Evolutionary conservation across 2,113 vertebrate species (phyloP).

Genomic region (Sander lucioperca): DNA sequence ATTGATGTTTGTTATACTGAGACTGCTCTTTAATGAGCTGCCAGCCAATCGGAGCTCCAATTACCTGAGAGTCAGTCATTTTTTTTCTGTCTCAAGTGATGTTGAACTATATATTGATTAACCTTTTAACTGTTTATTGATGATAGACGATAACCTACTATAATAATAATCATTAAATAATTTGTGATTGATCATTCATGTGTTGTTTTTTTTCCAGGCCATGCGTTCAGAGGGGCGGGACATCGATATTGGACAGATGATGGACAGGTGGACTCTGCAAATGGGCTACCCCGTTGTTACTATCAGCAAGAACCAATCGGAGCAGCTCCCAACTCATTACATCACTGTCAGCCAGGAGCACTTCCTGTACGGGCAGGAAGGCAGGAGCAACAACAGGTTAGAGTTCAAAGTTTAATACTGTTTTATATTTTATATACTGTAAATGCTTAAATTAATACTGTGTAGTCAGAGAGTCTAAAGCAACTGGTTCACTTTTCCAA

Average conservation of each 20-base stretch:
- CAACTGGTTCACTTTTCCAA: not conserved
- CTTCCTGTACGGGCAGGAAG: slow-evolving; percentile 92
- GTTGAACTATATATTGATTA: not conserved
- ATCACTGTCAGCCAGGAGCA: slow-evolving; percentile 92
- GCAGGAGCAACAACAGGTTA: slow-evolving; percentile 90
- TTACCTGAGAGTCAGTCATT: slow-evolving; percentile 17
- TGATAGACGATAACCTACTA: not conserved
- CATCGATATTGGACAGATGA: slow-evolving; percentile 94
- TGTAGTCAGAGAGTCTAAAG: too few relatives aligned
- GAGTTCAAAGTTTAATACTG: not conserved
- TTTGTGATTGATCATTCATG: not conserved
- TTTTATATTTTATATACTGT: not conserved
- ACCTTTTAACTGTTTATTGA: not conserved
- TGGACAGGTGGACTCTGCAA: slow-evolving; percentile 98
- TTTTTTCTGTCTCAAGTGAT: not conserved
- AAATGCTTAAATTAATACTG: not conserved
- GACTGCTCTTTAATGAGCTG: slow-evolving; percentile 3
- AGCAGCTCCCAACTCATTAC: slow-evolving; percentile 75
- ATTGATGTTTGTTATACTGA: not conserved
- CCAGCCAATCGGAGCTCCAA: slow-evolving; percentile 32
- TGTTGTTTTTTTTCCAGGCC: slow-evolving; percentile 81
- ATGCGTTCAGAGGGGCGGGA: slow-evolving; percentile 93
- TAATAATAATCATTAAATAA: not conserved
- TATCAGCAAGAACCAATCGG: slow-evolving; percentile 91
- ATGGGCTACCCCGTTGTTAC: slow-evolving; percentile 98